Evolutionary conservation across 2,113 vertebrate genomes (phyloP).

Genomic region (Actinemys pallida): DNA sequence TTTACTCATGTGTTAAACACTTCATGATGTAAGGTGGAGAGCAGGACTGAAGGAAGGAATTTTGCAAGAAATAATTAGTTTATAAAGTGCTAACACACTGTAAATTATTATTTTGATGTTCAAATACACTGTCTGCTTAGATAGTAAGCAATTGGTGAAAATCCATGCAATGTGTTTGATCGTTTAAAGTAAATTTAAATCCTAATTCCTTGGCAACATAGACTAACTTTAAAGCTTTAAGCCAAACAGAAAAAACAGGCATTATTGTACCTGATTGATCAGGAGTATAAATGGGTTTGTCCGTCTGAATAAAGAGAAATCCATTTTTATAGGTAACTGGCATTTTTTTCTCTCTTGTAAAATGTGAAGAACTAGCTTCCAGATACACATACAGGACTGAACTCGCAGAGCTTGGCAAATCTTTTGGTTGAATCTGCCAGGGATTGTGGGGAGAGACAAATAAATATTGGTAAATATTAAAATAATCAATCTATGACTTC

Average conservation of each 20-base stretch:
- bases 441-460: not conserved
- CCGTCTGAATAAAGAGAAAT: constrained; percentile 91
- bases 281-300: constrained; percentile 94
- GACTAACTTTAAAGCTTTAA: not conserved
- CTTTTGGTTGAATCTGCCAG: constrained; percentile 79
- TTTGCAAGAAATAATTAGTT: not conserved
- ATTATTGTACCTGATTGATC: constrained; percentile 85
- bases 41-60: not conserved
- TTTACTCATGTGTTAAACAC: not conserved
- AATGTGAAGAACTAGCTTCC: constrained; percentile 81
- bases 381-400: constrained; percentile 80
- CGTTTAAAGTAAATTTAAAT: not conserved
- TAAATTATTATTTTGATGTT: not conserved
- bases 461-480: not conserved
- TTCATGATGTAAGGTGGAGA: not conserved
- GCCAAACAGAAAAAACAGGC: not conserved
- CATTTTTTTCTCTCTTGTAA: constrained; percentile 81
- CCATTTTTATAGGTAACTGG: constrained; percentile 87
- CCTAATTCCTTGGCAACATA: not conserved
- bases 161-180: not conserved
- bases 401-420: constrained; percentile 67
- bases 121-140: not conserved
- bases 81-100: not conserved
- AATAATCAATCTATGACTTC: not conserved
- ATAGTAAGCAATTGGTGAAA: accelerated